phyloP scores from a whole-genome alignment of 1,140 invertebrate genomes.

The Zaprionus nigranus region DNA sequence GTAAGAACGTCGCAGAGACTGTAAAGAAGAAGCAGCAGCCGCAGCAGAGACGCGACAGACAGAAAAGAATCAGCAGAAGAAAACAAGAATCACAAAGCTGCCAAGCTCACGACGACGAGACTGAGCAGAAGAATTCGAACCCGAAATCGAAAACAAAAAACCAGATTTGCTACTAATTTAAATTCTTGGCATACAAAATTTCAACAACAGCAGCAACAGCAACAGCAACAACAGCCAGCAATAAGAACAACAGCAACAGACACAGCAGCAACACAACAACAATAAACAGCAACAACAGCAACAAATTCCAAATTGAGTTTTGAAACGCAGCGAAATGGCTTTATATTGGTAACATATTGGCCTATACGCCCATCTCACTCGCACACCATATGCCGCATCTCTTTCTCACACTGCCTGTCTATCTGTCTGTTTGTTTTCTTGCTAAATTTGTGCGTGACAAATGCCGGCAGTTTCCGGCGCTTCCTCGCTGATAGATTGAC shows the following conservation, averaged over 20 bases:
- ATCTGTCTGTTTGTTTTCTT: not conserved
- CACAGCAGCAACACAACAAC: conserved; percentile 24
- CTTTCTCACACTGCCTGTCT: not conserved
- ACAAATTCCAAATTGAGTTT: conserved; percentile 67
- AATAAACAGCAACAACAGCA: conserved; percentile 27
- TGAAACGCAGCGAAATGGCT: conserved; percentile 69
- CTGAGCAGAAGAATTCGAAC: conserved; percentile 43
- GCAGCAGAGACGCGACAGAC: conserved; percentile 30
- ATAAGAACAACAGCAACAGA: conserved; percentile 26
- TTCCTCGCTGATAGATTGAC: conserved; percentile 37
- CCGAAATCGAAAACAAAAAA: conserved; percentile 69
- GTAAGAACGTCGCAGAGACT: conserved; percentile 65
- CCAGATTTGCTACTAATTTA: conserved; percentile 83
- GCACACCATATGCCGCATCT: not conserved
- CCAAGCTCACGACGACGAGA: not conserved
- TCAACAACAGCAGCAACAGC: conserved; percentile 44
- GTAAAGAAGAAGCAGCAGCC: conserved; percentile 7
- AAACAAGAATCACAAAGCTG: conserved; percentile 61
- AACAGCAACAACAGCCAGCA: conserved; percentile 22
- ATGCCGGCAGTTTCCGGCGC: conserved; percentile 39
- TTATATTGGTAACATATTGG: conserved; percentile 75
- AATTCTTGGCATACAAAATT: conserved; percentile 81
- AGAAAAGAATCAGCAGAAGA: conserved; percentile 37
- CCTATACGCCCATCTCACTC: conserved; percentile 7
- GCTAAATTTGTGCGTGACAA: conserved; percentile 41